Base-by-base conservation (phyloP, 1,140 invertebrate genomes). In the Cotesia glomerata region DNA sequence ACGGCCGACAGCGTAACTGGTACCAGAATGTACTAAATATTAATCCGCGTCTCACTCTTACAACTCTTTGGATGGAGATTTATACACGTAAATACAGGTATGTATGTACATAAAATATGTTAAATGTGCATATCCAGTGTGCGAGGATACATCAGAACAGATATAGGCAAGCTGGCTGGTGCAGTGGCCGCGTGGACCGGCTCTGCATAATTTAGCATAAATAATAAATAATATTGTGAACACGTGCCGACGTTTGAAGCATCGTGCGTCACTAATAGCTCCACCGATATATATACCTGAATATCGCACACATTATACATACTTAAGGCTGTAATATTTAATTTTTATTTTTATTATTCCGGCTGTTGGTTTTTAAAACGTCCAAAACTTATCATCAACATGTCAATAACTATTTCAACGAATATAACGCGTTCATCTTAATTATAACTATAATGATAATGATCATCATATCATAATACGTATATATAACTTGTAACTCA, bases 141-240 rank as follows among this genome's bases (percentile, higher is more conserved):
- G 16, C 13, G 14, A 39, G 32, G 39, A 54, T 54, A 54, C 49
- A 69, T 51, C 66, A 72, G 66, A 73, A 71, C 34, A 67, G n/a
- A 65, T 69, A 59, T 52, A 74, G 75, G 70, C 72, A 65, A 51
- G 65, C 34, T 39, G 32, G 62, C 8, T 16, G 56, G 67, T 65
- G 70, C 62, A 71, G 51, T 71, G 51, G 63, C 70, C 59, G 69
- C 68, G 63, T 56, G 71, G 71, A 71, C 58, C 39, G 51, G 63
- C 56, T 70, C 64, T 69, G 76, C 74, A 77, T 77, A 77, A 77
- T 72, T 77, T 77, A 77, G 74, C 76, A 77, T 77, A 77, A 77
- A 77, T 77, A 77, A 77, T 77, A 77, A 77, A 77, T 75, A 77
- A 77, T 77, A 77, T 75, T 71, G 74, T 70, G 69, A 75, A 77